Base-by-base conservation (phyloP, 2,888 invertebrate species). In the Ellobium chinense region DNA sequence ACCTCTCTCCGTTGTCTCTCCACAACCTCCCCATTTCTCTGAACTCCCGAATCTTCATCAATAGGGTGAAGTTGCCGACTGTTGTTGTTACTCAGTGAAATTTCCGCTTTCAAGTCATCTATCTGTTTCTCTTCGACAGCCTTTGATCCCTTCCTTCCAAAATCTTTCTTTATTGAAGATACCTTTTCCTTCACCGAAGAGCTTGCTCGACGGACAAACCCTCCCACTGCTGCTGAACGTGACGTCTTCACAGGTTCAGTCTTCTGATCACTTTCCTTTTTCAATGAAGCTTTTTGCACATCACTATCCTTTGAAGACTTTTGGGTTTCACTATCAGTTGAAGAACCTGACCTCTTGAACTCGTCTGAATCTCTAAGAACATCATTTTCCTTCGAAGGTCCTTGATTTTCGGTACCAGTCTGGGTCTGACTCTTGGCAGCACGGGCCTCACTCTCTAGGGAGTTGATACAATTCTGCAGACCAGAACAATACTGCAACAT, bases 401-500 rank as follows among this genome's bases (percentile, higher is more conserved):
- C 18, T 63, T 29, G 18, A 5, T 18, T 63, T n/a, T n/a, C n/a
- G n/a, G n/a, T n/a, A n/a, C n/a, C n/a, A n/a, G n/a, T n/a, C n/a
- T n/a, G n/a, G 36, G 62, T 21, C 21, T 39, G 37, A 29, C 60
- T 60, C 31, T 29, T 72, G 29, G 12, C 9, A 14, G 12, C 29
- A 12, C 34, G 27, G 2, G 31, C 78, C 39, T 78, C 69, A 5
- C 29, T 27, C 34, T 78, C 78, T 27, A 78, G 46, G 12, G 78
- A 62, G 27, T 72, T 72, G 63, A 96, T 95, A 91, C 96, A 95
- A 87, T 96, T 95, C 91, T 98, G 98, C 81, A 98, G 95, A 2
- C 97, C 98, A 3, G 98, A 96, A 93, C 98, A 99, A 93, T 97
- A 97, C 93, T 98, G 98, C 85, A 99, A 94, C 96, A 98, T 96